These are phyloP conservation scores for Protobothrops flavoviridis DNA, from an alignment of 2,113 vertebrate genomes.

Conservation along the genomic window DNA sequence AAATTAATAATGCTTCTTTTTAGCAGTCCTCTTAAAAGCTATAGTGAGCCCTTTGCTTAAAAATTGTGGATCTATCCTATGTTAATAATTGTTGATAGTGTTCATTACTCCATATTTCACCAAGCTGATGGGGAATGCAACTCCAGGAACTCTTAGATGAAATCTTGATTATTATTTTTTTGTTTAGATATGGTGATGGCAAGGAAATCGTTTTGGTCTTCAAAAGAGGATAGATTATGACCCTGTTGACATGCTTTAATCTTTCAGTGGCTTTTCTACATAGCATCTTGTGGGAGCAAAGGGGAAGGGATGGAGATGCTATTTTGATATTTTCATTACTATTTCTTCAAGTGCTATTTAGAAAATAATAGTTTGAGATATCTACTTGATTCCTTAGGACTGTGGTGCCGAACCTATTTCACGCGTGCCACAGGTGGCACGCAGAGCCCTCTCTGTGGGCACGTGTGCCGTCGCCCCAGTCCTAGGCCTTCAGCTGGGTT, in stretches of 20 bases:
- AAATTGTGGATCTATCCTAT: neutral
- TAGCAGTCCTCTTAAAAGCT: neutral
- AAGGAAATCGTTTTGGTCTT: neutral
- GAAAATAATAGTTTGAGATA: neutral
- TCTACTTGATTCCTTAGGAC: neutral
- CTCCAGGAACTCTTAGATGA: neutral
- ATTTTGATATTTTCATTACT: neutral
- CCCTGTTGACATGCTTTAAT: neutral
- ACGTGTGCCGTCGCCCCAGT: no score
- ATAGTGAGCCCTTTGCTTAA: neutral
- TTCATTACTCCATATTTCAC: neutral
- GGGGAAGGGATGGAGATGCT: neutral
- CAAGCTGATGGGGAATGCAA: neutral
- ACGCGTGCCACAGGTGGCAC: no score
- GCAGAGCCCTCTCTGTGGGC: no score
- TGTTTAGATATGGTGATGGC: neutral
- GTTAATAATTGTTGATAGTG: neutral
- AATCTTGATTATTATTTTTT: neutral
- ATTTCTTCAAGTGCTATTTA: neutral
- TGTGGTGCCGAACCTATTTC: no score
- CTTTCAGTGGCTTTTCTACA: neutral
- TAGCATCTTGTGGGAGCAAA: neutral
- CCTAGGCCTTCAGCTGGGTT: no score
- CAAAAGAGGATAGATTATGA: neutral
- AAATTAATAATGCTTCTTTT: neutral